phyloP scores from a whole-genome alignment of 2,888 invertebrate species.

The Eupithecia dodoneata region DNA sequence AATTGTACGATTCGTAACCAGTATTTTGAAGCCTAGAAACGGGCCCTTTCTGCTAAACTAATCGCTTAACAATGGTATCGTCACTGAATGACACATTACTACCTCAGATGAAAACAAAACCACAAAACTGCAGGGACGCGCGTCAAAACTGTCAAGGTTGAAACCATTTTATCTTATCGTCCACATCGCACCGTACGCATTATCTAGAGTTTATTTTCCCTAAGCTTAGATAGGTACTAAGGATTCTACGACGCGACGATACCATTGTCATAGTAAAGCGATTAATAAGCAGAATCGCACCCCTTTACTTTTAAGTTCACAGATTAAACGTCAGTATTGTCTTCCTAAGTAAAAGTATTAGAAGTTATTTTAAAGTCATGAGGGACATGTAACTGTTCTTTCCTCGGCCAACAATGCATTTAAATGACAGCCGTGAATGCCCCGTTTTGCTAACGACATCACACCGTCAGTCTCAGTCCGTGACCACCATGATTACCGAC shows the following conservation, averaged over 20 bases:
- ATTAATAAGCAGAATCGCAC: neutral
- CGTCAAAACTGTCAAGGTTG: too few relatives aligned
- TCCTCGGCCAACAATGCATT: neutral
- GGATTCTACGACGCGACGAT: neutral
- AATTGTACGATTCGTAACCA: neutral
- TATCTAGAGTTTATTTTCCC: neutral
- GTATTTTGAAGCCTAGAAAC: neutral
- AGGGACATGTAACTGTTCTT: constrained; percentile 4
- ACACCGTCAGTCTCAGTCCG: neutral
- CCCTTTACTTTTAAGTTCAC: neutral
- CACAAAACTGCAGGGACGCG: too few relatives aligned
- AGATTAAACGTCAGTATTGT: neutral
- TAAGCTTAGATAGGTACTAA: neutral
- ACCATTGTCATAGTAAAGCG: neutral
- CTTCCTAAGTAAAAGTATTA: neutral
- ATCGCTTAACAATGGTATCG: neutral
- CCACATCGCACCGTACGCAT: neutral
- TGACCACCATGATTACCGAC: constrained; percentile 1
- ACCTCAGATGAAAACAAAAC: too few relatives aligned
- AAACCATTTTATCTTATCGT: neutral
- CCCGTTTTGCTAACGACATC: constrained; percentile 19
- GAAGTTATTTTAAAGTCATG: neutral
- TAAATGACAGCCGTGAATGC: constrained; percentile 23
- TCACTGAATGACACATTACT: neutral
- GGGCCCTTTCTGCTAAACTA: neutral